phyloP scores from a whole-genome alignment of 2,797 vertebrate species.

The Halcyon badia region DNA sequence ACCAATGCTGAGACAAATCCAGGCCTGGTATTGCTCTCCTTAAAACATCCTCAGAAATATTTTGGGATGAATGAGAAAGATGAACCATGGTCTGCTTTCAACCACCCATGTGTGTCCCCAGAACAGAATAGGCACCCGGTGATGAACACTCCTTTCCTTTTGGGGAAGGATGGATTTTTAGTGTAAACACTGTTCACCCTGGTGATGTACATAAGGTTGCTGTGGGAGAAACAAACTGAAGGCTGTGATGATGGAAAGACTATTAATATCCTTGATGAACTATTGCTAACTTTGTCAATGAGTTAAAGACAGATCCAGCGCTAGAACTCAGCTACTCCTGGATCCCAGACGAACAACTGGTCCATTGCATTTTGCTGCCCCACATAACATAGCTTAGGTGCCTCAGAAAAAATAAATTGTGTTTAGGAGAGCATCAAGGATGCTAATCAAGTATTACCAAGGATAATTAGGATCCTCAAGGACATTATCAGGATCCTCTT shows the following conservation, averaged over 20 bases:
- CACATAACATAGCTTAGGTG: neutral
- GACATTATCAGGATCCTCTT: neutral
- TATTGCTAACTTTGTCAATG: neutral
- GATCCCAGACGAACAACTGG: neutral
- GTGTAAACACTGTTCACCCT: neutral
- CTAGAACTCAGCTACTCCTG: neutral
- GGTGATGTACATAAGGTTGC: neutral
- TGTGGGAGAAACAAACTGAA: neutral
- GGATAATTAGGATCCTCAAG: neutral
- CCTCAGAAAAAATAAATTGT: neutral
- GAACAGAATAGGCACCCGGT: neutral
- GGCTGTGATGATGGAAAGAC: neutral
- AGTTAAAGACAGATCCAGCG: neutral
- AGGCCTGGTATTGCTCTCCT: neutral
- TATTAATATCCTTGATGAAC: constrained; percentile 25
- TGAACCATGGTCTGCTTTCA: neutral
- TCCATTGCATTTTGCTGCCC: neutral
- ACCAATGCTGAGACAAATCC: neutral
- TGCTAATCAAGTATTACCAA: neutral
- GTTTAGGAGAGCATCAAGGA: neutral
- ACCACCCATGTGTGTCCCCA: neutral
- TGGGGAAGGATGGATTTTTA: neutral
- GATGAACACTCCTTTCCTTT: neutral
- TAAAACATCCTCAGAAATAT: neutral
- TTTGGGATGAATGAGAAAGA: neutral